Percentiles rank a stretch among this genome's conserved stretches.
These are phyloP conservation scores for Eubasilissa splendida DNA, from an alignment of 2,888 invertebrate genomes.

Conservation along the genomic window DNA sequence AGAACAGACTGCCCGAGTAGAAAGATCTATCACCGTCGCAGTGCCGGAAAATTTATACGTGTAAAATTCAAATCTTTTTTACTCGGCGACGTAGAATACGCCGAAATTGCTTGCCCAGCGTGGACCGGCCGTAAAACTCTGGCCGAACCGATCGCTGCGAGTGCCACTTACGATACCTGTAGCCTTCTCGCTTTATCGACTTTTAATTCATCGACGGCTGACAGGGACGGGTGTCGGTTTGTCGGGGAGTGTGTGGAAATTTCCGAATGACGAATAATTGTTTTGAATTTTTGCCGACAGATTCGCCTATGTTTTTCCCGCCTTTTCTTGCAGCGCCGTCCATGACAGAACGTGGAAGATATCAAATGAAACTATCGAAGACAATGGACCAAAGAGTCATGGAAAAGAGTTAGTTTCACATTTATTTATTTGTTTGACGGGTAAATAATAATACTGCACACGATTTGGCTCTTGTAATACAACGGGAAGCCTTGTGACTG, in stretches of 20 bases:
- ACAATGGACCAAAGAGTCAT: too few relatives aligned
- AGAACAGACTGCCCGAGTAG: background rate
- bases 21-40: slow-evolving; percentile 1
- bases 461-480: too few relatives aligned
- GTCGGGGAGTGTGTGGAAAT: background rate
- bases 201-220: slow-evolving; percentile 40
- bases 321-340: too few relatives aligned
- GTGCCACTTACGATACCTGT: slow-evolving; percentile 52
- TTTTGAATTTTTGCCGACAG: slow-evolving; percentile 5
- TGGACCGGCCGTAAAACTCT: slow-evolving; percentile 46
- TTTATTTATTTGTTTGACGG: too few relatives aligned
- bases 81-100: background rate
- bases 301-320: background rate
- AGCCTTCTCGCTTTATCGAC: slow-evolving; percentile 50
- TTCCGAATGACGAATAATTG: background rate
- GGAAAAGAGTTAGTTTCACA: too few relatives aligned
- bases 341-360: too few relatives aligned
- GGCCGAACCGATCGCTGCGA: slow-evolving; percentile 51
- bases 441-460: too few relatives aligned
- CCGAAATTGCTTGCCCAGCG: slow-evolving; percentile 1
- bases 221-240: slow-evolving; percentile 35
- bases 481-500: too few relatives aligned
- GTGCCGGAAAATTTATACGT: background rate
- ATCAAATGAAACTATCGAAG: too few relatives aligned
- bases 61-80: slow-evolving; percentile 10